Conservation (phyloP, 2,888 invertebrate species). For the Oasisia sp. region DNA sequence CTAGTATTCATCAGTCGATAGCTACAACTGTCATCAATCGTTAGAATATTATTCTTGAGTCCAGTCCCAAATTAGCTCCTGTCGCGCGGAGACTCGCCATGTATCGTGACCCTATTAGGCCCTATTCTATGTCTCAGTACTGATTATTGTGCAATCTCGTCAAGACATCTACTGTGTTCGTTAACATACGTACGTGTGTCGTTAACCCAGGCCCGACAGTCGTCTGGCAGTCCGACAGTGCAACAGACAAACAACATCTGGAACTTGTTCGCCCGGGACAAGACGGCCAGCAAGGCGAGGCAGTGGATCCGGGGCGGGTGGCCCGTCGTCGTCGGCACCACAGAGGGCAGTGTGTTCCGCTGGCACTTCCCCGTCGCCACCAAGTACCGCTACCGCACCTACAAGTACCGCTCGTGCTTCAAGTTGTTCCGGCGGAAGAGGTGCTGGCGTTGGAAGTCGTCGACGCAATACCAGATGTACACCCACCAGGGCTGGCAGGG, state of each 20-base stretch:
- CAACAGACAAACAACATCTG: neutral
- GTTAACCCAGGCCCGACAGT: neutral
- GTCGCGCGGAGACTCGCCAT: no score
- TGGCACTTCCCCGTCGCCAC: conserved; percentile 39
- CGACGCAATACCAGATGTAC: conserved; percentile 26
- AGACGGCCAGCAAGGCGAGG: conserved; percentile 22
- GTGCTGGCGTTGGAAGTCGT: conserved; percentile 20
- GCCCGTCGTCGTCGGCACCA: conserved; percentile 23
- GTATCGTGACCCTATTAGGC: no score
- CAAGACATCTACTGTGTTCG: neutral
- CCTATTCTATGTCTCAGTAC: no score
- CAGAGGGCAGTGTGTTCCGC: conserved; percentile 30
- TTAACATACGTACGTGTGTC: neutral
- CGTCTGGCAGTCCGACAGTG: neutral
- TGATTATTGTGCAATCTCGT: no score
- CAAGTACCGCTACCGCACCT: conserved; percentile 26
- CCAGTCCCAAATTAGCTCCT: no score
- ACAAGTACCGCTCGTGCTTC: conserved; percentile 26
- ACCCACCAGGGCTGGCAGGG: neutral
- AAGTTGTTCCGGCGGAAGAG: neutral
- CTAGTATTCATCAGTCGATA: no score
- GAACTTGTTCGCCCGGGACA: conserved; percentile 14
- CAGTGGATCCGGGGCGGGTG: conserved; percentile 29
- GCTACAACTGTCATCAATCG: no score
- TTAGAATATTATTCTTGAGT: no score